These are phyloP conservation scores for Toxotes lorentzi DNA, from an alignment of 2,797 vertebrate species.

Conservation along the genomic window DNA sequence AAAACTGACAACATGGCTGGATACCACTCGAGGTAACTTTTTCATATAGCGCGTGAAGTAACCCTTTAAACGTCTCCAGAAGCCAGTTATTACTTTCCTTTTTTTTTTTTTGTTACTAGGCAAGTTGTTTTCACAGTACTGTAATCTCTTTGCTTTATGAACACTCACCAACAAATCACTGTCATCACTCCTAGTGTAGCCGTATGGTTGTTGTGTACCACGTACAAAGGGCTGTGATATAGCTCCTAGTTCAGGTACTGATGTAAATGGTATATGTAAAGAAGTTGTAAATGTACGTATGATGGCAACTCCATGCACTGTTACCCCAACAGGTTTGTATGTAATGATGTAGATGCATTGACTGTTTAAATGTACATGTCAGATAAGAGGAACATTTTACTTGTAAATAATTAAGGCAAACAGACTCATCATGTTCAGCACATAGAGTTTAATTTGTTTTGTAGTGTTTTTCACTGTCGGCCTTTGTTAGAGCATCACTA, in stretches of 20 bases:
- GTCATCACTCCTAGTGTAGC: constrained; percentile 68
- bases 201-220: constrained; percentile 61
- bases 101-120: constrained; percentile 26
- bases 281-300: constrained; percentile 75
- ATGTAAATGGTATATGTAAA: constrained; percentile 77
- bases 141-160: constrained; percentile 50
- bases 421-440: constrained; percentile 40
- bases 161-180: constrained; percentile 57
- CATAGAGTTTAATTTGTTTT: constrained; percentile 54
- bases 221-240: constrained; percentile 51
- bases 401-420: constrained; percentile 70
- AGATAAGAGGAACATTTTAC: constrained; percentile 58
- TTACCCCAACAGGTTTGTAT: constrained; percentile 67
- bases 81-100: constrained; percentile 26
- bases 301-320: constrained; percentile 67
- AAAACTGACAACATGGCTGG: not conserved
- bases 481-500: constrained; percentile 68
- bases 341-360: constrained; percentile 61
- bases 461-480: constrained; percentile 68
- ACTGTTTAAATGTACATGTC: constrained; percentile 64
- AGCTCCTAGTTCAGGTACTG: constrained; percentile 72
- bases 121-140: constrained; percentile 42
- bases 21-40: not conserved
- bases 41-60: constrained; percentile 14
- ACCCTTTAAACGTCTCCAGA: constrained; percentile 27